phyloP scores from a whole-genome alignment of 2,797 vertebrate genomes.

The Hoplostethus mediterraneus region DNA sequence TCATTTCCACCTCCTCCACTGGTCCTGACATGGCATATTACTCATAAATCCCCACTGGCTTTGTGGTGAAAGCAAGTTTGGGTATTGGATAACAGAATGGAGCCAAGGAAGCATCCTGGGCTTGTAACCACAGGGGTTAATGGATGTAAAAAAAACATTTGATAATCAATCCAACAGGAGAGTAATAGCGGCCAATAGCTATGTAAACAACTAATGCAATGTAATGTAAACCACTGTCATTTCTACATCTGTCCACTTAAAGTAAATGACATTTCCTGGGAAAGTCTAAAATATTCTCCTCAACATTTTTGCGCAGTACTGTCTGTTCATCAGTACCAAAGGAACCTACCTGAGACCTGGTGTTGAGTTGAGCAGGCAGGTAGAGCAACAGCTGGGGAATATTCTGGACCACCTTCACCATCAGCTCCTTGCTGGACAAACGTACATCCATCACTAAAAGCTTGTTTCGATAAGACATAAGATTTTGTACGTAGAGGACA shows the following conservation, averaged over 20 bases:
- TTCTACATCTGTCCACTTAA: no score
- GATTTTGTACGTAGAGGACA: constrained; percentile 20
- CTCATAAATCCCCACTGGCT: no score
- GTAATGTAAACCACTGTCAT: no score
- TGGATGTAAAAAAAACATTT: not conserved
- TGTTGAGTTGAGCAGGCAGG: constrained; percentile 81
- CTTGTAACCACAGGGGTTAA: not conserved
- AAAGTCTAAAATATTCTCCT: no score
- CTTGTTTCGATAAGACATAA: constrained; percentile 38
- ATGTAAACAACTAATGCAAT: no score
- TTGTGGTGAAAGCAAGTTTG: no score
- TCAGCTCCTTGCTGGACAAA: constrained; percentile 84
- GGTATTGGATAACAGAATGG: not conserved
- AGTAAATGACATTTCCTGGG: no score
- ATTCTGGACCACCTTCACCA: constrained; percentile 82
- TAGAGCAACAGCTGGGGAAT: constrained; percentile 77
- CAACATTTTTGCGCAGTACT: no score
- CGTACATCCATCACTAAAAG: constrained; percentile 40
- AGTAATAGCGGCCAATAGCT: no score
- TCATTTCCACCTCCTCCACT: no score
- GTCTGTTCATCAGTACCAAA: not conserved
- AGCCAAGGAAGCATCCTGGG: not conserved
- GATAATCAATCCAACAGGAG: no score
- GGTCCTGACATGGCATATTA: no score
- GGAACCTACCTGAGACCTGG: constrained; percentile 83